A percentile compares a stretch with the other conserved stretches of the same genome.
These are phyloP conservation scores for Sepiola atlantica DNA, from an alignment of 2,888 invertebrate species.

Conservation along the genomic window DNA sequence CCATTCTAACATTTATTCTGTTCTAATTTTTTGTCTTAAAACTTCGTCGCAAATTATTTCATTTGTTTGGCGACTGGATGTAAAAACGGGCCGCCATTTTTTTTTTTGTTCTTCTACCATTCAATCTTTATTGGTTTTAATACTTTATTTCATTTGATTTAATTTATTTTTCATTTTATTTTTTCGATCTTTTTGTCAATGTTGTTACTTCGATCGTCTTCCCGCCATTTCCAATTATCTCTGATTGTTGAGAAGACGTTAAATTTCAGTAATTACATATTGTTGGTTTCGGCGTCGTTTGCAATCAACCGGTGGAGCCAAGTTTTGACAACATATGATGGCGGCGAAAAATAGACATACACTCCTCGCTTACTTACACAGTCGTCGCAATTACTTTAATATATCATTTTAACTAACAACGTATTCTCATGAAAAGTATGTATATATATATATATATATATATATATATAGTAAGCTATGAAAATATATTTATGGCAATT, in stretches of 20 bases:
- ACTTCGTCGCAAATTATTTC: neutral
- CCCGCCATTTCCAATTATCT: neutral
- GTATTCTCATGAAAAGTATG: neutral
- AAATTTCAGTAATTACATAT: constrained; percentile 9
- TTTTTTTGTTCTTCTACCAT: neutral
- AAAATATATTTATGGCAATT: too few relatives aligned
- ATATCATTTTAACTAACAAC: neutral
- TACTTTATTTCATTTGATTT: neutral
- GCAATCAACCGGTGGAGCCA: neutral
- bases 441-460: too few relatives aligned
- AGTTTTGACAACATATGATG: neutral
- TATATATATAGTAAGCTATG: too few relatives aligned
- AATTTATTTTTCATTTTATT: too few relatives aligned
- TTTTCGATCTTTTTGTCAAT: neutral
- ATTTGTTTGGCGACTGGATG: neutral
- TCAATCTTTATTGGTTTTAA: neutral
- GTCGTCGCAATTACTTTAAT: neutral
- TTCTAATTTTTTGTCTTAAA: neutral
- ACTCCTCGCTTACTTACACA: neutral
- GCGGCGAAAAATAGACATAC: neutral
- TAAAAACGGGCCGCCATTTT: neutral
- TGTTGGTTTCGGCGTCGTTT: neutral
- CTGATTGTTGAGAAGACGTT: constrained; percentile 9
- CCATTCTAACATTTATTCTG: neutral
- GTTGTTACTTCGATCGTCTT: neutral